Base-by-base conservation (phyloP, 1,140 invertebrate genomes). In the Drosophila willistoni region DNA sequence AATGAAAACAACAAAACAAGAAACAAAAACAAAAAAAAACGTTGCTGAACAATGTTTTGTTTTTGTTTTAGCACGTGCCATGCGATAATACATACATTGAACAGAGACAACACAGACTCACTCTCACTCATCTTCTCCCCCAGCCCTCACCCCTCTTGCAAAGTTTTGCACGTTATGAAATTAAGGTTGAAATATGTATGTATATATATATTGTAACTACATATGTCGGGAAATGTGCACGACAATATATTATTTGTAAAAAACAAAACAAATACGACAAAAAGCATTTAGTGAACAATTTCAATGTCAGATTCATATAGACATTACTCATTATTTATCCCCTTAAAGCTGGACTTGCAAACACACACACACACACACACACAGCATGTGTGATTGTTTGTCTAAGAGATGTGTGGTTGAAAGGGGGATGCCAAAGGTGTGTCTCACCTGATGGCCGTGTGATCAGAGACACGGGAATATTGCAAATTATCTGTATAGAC, bases 1-100 rank as follows among this genome's bases (percentile, higher is more conserved):
- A n/a, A n/a, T n/a, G n/a, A 29, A 29, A 6, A 29, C 29, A 29
- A 29, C 29, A 29, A 29, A 29, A 19, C 9, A 19, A 47, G 17
- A 19, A 19, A 19, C 14, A 47, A 47, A 44, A 19, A 47, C 22
- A 25, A 25, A 25, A 39, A 51, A 62, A 74, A 87, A 80, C 76
- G 68, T 74, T 73, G 79, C 72, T 86, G 79, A 82, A 86, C 83
- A 71, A 64, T 87, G 56, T 82, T 29, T 29, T 83, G 79, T 80
- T 87, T 64, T 82, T 86, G 76, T 63, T 73, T 68, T 54, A 78
- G 83, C 83, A 86, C 83, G 83, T 86, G 83, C 83, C 77, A 69
- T 69, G 62, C 66, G 76, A 86, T 87, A 87, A 86, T 51, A 72
- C 73, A 78, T 64, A 72, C 73, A 78, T 64, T 12, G 6, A 61